Evolutionary conservation across 2,888 invertebrate genomes (phyloP).

Genomic region (Argyresthia albistria): DNA sequence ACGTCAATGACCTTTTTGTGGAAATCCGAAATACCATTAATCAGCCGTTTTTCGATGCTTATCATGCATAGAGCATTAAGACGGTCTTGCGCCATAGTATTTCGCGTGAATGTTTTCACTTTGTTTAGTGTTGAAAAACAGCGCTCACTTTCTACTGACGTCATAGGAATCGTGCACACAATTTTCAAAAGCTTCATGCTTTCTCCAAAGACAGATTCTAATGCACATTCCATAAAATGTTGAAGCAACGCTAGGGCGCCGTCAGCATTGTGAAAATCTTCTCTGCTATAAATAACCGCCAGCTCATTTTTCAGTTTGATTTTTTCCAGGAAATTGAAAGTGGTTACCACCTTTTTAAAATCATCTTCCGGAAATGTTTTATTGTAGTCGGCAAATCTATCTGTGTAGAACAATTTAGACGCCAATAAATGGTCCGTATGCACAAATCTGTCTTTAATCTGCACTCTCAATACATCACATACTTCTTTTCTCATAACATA

Average conservation of each 20-base stretch:
- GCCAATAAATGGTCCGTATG: constrained; percentile 6
- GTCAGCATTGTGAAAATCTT: constrained; percentile 4
- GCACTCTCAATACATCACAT: constrained; percentile 8
- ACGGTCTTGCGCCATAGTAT: constrained; percentile 13
- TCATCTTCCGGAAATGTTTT: constrained; percentile 1
- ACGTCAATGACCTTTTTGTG: constrained; percentile 11
- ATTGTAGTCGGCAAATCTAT: neutral
- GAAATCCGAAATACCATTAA: constrained; percentile 8
- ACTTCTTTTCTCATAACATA: constrained; percentile 7
- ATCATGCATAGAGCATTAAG: constrained; percentile 11
- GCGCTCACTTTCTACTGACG: constrained; percentile 13
- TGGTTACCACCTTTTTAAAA: constrained; percentile 1
- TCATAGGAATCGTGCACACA: constrained; percentile 12
- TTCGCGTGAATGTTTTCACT: constrained; percentile 14
- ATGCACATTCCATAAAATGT: neutral
- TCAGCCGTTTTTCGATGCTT: constrained; percentile 10
- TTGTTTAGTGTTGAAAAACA: constrained; percentile 14
- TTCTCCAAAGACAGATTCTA: constrained; percentile 4
- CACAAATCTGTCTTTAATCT: constrained; percentile 11
- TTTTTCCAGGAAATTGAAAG: neutral
- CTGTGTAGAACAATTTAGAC: neutral
- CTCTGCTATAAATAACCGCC: neutral
- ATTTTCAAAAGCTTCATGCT: constrained; percentile 3
- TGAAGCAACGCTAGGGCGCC: neutral
- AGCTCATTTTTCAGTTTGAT: constrained; percentile 1